Evolutionary conservation across 2,797 vertebrate species (phyloP), one percentile per base, ranked within the genome.

Genomic region (Catostomus latipinnis): DNA sequence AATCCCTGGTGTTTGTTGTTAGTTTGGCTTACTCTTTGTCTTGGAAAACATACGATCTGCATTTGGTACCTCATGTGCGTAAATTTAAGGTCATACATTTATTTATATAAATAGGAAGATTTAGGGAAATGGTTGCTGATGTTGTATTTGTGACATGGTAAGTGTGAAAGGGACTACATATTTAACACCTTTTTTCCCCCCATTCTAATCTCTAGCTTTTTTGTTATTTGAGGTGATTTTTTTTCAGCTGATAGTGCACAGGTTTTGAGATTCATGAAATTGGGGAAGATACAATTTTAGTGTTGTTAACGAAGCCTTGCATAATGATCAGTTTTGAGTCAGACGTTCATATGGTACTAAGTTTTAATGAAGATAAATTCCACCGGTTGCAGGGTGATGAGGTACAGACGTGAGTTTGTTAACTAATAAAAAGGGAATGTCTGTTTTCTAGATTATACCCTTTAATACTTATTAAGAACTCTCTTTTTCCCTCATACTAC

Each of bases 111-210:
- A 54, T 58, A 71, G 68, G 52, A 45, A 34, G 62, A 49, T 48
- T 72, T 66, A 66, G 34, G 57, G 52, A 69, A 73, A 52, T 3
- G 72, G 22, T 62, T 65, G 54, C 56, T 49, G 34, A 72, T 57
- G 52, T 48, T 48, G 11, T 72, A 50, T 12, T 48, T 45, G 7
- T 63, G 34, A 34, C 34, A 34, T 34, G 34, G 34, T 18, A 11
- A 50, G 70, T 61, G 9, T 69, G 43, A 75, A 79, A 85, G 72
- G 75, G 43, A 83, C 49, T 70, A 70, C 7, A 61, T 71, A 81
- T 53, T 54, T 80, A 74, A 83, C 14, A 46, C 54, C 62, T 76
- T 18, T 8, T 6, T 60, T 49, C 43, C n/a, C 43, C n/a, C 22
- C 14, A 9, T 11, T 12, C 49, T 63, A 9, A 69, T 50, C 53